Conservation (phyloP, 92 coral and sea anemone species). For the Metridium senile region DNA sequence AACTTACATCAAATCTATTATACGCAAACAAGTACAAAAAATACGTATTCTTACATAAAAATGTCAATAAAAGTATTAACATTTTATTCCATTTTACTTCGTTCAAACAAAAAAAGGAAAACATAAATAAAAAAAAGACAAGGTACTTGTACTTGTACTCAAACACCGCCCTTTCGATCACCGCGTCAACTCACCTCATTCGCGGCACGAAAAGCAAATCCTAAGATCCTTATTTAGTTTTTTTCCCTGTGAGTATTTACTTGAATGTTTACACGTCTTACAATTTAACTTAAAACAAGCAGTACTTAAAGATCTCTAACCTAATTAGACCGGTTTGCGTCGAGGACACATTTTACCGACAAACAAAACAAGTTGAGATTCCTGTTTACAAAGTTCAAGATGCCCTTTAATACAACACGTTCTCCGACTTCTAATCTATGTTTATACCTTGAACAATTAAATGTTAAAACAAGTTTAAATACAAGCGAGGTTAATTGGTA, state of each 20-base stretch:
- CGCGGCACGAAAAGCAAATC: neutral
- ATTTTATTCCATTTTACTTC: too few relatives aligned
- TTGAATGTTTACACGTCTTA: slow-evolving; percentile 2
- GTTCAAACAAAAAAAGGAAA: slow-evolving; percentile 1
- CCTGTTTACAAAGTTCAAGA: slow-evolving; percentile 18
- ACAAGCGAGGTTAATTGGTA: slow-evolving; percentile 28
- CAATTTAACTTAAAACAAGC: slow-evolving; percentile 4
- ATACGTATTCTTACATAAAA: too few relatives aligned
- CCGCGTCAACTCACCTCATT: neutral
- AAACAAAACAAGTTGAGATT: neutral
- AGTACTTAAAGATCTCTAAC: slow-evolving; percentile 1
- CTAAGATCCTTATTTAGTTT: neutral
- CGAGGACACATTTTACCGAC: neutral
- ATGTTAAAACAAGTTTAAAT: slow-evolving; percentile 22
- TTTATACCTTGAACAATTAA: slow-evolving; percentile 25
- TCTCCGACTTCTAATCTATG: neutral
- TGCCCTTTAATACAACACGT: slow-evolving; percentile 12
- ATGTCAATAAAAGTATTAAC: too few relatives aligned
- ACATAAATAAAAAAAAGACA: neutral
- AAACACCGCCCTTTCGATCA: too few relatives aligned
- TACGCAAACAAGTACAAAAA: too few relatives aligned
- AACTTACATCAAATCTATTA: too few relatives aligned
- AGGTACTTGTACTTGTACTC: neutral
- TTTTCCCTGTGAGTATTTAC: neutral
- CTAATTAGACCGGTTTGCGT: slow-evolving; percentile 7